These are phyloP conservation scores for Asobara japonica DNA, from an alignment of 1,140 invertebrate genomes.

Conservation along the genomic window DNA sequence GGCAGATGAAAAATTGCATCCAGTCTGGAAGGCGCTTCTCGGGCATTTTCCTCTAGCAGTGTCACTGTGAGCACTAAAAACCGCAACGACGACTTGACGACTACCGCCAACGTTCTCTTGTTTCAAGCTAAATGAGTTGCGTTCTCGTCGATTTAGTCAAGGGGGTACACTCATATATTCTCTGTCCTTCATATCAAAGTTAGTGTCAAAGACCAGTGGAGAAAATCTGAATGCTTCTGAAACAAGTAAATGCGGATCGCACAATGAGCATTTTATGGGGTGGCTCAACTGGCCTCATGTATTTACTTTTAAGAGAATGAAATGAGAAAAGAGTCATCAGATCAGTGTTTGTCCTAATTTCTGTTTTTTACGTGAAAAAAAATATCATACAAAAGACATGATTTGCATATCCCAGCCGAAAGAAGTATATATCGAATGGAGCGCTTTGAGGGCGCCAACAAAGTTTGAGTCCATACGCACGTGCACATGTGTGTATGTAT, in stretches of 20 bases:
- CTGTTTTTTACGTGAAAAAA: too few relatives aligned
- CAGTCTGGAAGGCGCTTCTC: not conserved
- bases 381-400: too few relatives aligned
- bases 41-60: not conserved
- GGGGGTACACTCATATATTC: not conserved
- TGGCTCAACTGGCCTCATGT: too few relatives aligned
- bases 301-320: too few relatives aligned
- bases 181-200: not conserved
- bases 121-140: not conserved
- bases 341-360: too few relatives aligned
- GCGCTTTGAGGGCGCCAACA: too few relatives aligned
- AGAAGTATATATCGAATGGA: too few relatives aligned
- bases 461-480: too few relatives aligned
- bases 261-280: not conserved
- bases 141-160: not conserved
- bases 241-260: not conserved
- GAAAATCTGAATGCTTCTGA: not conserved
- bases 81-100: not conserved
- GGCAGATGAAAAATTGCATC: not conserved
- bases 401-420: too few relatives aligned
- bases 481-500: too few relatives aligned
- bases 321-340: too few relatives aligned
- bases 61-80: constrained; percentile 8
- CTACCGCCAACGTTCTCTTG: not conserved
- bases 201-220: not conserved